Conservation (phyloP, 2,888 invertebrate species). For the Graphium colonna region DNA sequence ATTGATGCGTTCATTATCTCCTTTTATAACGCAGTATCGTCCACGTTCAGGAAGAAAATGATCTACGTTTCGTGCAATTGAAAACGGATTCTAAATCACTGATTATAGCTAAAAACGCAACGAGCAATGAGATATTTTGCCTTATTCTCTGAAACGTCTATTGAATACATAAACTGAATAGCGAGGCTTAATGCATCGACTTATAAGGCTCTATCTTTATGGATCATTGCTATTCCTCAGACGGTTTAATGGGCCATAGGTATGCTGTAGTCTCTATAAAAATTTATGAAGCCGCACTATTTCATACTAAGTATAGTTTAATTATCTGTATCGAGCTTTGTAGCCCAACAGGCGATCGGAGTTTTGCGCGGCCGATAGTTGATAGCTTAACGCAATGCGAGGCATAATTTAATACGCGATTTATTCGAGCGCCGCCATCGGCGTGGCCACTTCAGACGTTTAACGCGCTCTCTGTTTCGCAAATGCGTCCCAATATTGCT, state of each 20-base stretch:
- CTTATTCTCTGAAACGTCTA: slow-evolving; percentile 17
- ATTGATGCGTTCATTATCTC: too few species aligned
- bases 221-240: slow-evolving; percentile 13
- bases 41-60: slow-evolving; percentile 12
- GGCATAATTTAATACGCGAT: slow-evolving; percentile 8
- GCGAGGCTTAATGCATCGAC: slow-evolving; percentile 5
- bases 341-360: background rate
- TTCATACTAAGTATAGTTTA: background rate
- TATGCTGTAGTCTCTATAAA: slow-evolving; percentile 5
- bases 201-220: slow-evolving; percentile 14
- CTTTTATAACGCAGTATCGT: background rate
- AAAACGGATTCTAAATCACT: slow-evolving; percentile 8
- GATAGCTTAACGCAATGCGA: slow-evolving; percentile 2
- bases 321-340: background rate
- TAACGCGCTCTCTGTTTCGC: slow-evolving; percentile 35
- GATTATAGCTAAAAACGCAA: slow-evolving; percentile 13
- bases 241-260: slow-evolving; percentile 12
- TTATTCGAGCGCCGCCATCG: slow-evolving; percentile 7
- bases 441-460: slow-evolving; percentile 5
- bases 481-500: slow-evolving; percentile 39
- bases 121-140: slow-evolving; percentile 14
- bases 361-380: background rate
- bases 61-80: background rate
- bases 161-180: slow-evolving; percentile 19
- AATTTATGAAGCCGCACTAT: slow-evolving; percentile 1